A percentile compares a stretch with the other conserved stretches of the same genome.
Conservation (phyloP, 2,888 invertebrate genomes). For the Eledone cirrhosa region DNA sequence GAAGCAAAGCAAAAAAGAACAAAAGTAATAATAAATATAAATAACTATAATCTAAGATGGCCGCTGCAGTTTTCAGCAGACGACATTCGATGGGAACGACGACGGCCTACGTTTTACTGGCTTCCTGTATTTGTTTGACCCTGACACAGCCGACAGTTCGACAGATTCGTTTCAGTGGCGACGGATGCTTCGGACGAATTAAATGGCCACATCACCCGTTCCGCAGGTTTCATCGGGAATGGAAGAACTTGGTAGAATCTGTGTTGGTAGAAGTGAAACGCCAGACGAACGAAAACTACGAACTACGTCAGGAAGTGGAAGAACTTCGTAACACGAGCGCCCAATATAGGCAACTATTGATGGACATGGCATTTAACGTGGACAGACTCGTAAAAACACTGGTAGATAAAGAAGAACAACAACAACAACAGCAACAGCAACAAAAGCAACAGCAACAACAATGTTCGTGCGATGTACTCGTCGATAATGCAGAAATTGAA, state of each 20-base stretch:
- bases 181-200: neutral
- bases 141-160: conserved; percentile 11
- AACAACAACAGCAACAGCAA: too few relatives aligned
- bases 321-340: neutral
- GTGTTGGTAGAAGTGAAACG: conserved; percentile 10
- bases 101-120: too few relatives aligned
- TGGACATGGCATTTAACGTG: neutral
- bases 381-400: neutral
- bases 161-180: neutral
- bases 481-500: neutral
- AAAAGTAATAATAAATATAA: too few relatives aligned
- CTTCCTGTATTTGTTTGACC: too few relatives aligned
- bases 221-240: neutral
- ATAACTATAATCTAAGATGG: too few relatives aligned
- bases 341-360: neutral
- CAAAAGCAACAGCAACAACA: neutral
- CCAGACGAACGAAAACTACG: conserved; percentile 16
- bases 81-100: too few relatives aligned
- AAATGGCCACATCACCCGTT: conserved; percentile 20
- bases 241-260: conserved; percentile 12
- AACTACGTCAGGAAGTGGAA: conserved; percentile 8
- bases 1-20: too few relatives aligned
- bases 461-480: neutral
- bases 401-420: neutral
- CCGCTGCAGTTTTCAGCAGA: too few relatives aligned